phyloP scores from a whole-genome alignment of 2,113 vertebrate species.

The Brachyistius frenatus region DNA sequence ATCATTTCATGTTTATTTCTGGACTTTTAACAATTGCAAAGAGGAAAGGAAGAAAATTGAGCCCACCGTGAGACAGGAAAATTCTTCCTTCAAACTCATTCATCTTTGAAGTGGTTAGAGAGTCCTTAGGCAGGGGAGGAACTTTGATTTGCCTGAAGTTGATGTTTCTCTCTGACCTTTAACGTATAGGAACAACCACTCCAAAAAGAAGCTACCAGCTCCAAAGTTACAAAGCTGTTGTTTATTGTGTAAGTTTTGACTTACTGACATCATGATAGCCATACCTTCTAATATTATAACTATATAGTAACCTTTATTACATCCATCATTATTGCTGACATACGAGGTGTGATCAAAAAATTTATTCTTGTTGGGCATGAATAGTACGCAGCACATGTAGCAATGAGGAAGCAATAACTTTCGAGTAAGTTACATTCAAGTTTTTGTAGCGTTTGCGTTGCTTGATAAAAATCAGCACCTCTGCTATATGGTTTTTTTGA shows the following conservation, averaged over 20 bases:
- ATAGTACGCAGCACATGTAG: no score
- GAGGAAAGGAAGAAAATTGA: slow-evolving; percentile 4
- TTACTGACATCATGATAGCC: neutral
- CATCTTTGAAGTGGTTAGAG: slow-evolving; percentile 34
- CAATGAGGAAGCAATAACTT: no score
- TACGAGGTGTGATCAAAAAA: no score
- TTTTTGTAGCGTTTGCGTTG: no score
- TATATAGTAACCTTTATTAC: neutral
- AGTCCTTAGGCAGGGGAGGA: slow-evolving; percentile 3
- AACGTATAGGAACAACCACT: neutral
- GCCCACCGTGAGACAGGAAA: neutral
- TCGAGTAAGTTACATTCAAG: no score
- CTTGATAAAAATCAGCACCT: no score
- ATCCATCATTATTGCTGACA: neutral
- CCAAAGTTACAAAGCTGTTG: neutral
- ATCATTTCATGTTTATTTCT: neutral
- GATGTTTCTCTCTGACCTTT: neutral
- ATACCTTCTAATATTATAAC: neutral
- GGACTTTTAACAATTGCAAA: slow-evolving; percentile 3
- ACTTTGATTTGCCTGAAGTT: neutral
- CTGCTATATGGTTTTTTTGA: no score
- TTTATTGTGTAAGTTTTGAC: neutral
- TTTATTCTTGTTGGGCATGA: no score
- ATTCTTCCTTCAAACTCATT: neutral
- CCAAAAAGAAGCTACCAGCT: neutral